phyloP scores from a whole-genome alignment of 64 coral and sea anemone species.

The Pocillopora verrucosa region DNA sequence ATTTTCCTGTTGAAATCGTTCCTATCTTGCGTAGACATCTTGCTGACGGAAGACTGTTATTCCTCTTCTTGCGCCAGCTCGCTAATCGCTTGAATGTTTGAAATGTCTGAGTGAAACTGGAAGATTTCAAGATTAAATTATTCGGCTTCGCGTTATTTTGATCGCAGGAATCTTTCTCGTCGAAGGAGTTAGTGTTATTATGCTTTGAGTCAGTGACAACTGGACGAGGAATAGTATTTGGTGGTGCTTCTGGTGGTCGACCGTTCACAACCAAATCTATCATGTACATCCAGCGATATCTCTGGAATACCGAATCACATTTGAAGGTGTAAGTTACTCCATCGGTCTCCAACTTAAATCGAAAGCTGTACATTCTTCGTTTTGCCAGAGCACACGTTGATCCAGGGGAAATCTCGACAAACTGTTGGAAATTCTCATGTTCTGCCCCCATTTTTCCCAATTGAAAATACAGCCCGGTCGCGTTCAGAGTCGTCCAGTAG shows the following conservation, averaged over 20 bases:
- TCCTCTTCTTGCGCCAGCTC: not conserved
- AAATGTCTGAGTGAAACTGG: slow-evolving; percentile 6
- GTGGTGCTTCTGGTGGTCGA: slow-evolving; percentile 18
- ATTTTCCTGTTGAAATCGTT: not conserved
- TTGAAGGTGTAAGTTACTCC: slow-evolving; percentile 14
- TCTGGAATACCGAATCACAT: slow-evolving; percentile 17
- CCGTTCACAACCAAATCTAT: slow-evolving; percentile 27
- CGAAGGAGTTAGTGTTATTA: not conserved
- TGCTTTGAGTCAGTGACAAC: not conserved
- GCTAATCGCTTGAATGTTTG: not conserved
- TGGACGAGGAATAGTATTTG: slow-evolving; percentile 1
- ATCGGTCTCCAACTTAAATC: slow-evolving; percentile 5
- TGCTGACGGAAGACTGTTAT: slow-evolving; percentile 4
- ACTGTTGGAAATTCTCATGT: slow-evolving; percentile 24
- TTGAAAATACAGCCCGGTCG: slow-evolving; percentile 14
- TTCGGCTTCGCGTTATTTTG: not conserved
- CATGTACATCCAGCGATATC: slow-evolving; percentile 45
- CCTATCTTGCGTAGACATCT: slow-evolving; percentile 8
- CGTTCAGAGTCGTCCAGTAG: slow-evolving; percentile 13
- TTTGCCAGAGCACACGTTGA: slow-evolving; percentile 28
- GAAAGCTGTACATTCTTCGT: slow-evolving; percentile 48
- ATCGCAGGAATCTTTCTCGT: not conserved
- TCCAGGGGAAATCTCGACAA: slow-evolving; percentile 25
- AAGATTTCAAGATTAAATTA: not conserved
- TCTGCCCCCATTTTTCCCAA: not conserved